Evolutionary conservation across 2,888 invertebrate species (phyloP).

Genomic region (Ochropacha duplaris): DNA sequence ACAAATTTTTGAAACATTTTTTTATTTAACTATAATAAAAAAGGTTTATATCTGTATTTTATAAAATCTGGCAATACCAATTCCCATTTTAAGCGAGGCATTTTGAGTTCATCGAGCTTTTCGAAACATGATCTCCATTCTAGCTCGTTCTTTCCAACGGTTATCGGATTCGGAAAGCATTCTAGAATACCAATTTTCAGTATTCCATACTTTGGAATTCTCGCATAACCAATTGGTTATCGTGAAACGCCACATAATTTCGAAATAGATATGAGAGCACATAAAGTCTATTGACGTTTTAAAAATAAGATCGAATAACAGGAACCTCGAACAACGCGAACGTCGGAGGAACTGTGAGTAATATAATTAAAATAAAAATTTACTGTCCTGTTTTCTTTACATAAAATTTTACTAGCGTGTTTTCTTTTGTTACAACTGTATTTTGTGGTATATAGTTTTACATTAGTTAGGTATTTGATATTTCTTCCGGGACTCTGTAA

Average conservation of each 20-base stretch:
- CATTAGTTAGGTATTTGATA: not conserved
- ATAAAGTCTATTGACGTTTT: not conserved
- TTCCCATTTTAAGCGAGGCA: not conserved
- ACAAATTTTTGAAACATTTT: too few species aligned
- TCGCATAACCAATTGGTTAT: not conserved
- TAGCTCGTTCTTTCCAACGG: not conserved
- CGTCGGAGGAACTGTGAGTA: conserved; percentile 29
- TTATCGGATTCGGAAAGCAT: conserved; percentile 1
- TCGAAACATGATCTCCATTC: not conserved
- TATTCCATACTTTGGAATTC: not conserved
- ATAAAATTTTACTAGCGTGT: conserved; percentile 21
- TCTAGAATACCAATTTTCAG: not conserved
- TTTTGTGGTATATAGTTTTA: not conserved
- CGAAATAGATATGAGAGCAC: not conserved
- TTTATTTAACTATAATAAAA: too few species aligned
- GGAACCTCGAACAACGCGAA: conserved; percentile 5
- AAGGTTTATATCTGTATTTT: too few species aligned
- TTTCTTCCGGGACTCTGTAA: not conserved
- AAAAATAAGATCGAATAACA: conserved; percentile 1
- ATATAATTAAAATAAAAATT: conserved; percentile 61
- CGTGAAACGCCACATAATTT: not conserved
- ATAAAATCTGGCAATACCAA: too few species aligned
- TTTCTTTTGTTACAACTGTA: conserved; percentile 9
- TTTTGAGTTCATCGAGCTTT: not conserved
- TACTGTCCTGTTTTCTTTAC: conserved; percentile 52